Evolutionary conservation across 2,797 vertebrate genomes (phyloP).

Genomic region (Trachurus trachurus): DNA sequence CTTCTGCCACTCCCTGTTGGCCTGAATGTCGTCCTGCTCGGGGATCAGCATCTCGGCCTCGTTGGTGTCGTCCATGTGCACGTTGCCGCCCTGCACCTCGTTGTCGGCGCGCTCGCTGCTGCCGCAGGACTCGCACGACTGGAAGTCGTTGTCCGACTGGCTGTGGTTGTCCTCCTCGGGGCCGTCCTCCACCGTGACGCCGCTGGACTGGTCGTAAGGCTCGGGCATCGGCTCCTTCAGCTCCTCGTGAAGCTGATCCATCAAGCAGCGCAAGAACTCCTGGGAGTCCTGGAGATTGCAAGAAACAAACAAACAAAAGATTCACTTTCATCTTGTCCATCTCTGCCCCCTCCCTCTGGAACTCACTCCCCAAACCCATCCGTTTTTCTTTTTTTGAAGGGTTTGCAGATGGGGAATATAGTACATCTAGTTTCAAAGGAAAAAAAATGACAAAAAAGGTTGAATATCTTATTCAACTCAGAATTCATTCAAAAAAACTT

Average conservation of each 20-base stretch:
- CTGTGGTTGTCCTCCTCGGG: constrained; percentile 91
- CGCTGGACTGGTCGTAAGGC: constrained; percentile 85
- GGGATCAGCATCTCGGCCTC: constrained; percentile 95
- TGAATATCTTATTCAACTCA: too few species aligned
- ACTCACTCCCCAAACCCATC: too few species aligned
- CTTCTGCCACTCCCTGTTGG: constrained; percentile 93
- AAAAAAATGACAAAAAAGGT: too few species aligned
- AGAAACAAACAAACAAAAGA: not conserved
- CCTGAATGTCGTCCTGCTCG: constrained; percentile 89
- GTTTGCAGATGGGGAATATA: too few species aligned
- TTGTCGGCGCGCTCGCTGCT: constrained; percentile 91
- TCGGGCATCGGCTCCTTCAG: constrained; percentile 92
- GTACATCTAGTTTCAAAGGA: too few species aligned
- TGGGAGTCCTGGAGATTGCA: constrained; percentile 91
- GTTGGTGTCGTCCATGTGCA: constrained; percentile 82
- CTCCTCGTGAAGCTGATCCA: constrained; percentile 99
- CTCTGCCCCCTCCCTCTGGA: too few species aligned
- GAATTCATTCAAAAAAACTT: too few species aligned
- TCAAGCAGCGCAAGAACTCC: constrained; percentile 97
- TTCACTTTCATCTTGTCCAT: not conserved
- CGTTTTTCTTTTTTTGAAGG: too few species aligned
- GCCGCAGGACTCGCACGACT: constrained; percentile 94
- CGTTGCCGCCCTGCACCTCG: constrained; percentile 79
- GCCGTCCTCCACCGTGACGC: constrained; percentile 77
- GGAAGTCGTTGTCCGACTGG: constrained; percentile 93